A percentile compares a stretch with the other conserved stretches of the same genome.
These are phyloP conservation scores for Troglohyphantes excavatus DNA, from an alignment of 2,888 invertebrate species.

Conservation along the genomic window DNA sequence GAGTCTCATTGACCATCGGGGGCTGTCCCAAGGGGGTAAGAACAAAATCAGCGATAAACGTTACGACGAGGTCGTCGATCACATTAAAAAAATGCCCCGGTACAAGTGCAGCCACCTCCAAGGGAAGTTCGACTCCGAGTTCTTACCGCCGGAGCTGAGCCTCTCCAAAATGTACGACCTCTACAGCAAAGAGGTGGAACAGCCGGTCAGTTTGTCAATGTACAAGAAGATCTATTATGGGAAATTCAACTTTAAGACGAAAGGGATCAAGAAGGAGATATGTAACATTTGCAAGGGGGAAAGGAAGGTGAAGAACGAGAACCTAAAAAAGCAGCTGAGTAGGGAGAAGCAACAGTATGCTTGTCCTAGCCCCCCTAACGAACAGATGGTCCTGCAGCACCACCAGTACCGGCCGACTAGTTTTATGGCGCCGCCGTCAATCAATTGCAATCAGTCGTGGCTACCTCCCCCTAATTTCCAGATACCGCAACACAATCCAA, in stretches of 20 bases:
- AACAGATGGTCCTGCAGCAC: slow-evolving; percentile 51
- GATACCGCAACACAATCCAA: slow-evolving; percentile 68
- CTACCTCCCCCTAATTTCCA: slow-evolving; percentile 69
- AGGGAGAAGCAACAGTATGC: slow-evolving; percentile 47
- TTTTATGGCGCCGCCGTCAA: slow-evolving; percentile 56
- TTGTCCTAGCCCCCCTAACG: slow-evolving; percentile 57
- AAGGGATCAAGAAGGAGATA: slow-evolving; percentile 65
- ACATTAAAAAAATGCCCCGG: slow-evolving; percentile 74
- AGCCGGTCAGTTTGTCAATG: slow-evolving; percentile 73
- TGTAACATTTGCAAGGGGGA: slow-evolving; percentile 72
- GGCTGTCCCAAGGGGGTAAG: slow-evolving; percentile 71
- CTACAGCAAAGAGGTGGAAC: slow-evolving; percentile 66
- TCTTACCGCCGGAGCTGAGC: slow-evolving; percentile 64
- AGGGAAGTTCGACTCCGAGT: slow-evolving; percentile 66
- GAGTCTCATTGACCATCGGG: slow-evolving; percentile 65
- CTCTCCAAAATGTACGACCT: slow-evolving; percentile 74
- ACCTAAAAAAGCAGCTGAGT: slow-evolving; percentile 49
- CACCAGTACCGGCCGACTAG: slow-evolving; percentile 58
- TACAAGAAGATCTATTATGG: slow-evolving; percentile 76
- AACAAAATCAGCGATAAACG: slow-evolving; percentile 71
- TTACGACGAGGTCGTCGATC: slow-evolving; percentile 71
- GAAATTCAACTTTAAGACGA: slow-evolving; percentile 68
- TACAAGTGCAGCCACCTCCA: slow-evolving; percentile 69
- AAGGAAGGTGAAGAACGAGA: slow-evolving; percentile 63
- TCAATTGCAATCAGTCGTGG: slow-evolving; percentile 71